These are phyloP conservation scores for Carabus problematicus DNA, from an alignment of 2,888 invertebrate species.

Conservation along the genomic window DNA sequence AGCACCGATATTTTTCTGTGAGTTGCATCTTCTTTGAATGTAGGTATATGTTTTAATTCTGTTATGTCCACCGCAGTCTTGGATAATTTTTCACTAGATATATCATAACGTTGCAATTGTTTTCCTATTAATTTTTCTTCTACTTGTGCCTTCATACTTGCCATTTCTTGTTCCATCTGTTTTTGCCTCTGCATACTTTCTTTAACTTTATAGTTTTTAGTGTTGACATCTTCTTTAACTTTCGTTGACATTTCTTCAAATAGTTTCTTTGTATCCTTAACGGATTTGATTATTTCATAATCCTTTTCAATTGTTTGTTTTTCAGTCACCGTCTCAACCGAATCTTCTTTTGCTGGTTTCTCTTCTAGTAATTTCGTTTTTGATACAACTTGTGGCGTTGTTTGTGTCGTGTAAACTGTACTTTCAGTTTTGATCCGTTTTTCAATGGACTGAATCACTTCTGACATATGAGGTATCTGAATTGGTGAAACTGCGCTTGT, in stretches of 20 bases:
- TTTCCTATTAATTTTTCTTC: slow-evolving; percentile 25
- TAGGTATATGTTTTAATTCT: slow-evolving; percentile 11
- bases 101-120: neutral
- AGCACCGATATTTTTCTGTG: slow-evolving; percentile 10
- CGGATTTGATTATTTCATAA: slow-evolving; percentile 50
- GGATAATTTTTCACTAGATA: neutral
- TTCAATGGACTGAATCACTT: slow-evolving; percentile 54
- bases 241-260: slow-evolving; percentile 52
- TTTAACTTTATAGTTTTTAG: slow-evolving; percentile 28
- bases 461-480: slow-evolving; percentile 52
- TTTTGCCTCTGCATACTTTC: slow-evolving; percentile 31
- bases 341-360: neutral
- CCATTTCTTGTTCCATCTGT: slow-evolving; percentile 22
- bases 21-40: slow-evolving; percentile 18
- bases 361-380: slow-evolving; percentile 19
- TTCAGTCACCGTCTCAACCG: neutral
- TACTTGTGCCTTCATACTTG: slow-evolving; percentile 7
- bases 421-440: slow-evolving; percentile 51
- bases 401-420: slow-evolving; percentile 30
- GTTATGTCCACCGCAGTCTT: neutral
- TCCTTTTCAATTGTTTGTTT: slow-evolving; percentile 23
- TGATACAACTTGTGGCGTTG: neutral
- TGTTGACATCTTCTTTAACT: slow-evolving; percentile 25
- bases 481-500: slow-evolving; percentile 44
- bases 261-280: slow-evolving; percentile 55